Evolutionary conservation across 2,113 vertebrate genomes (phyloP).

Genomic region (Lepus americanus): DNA sequence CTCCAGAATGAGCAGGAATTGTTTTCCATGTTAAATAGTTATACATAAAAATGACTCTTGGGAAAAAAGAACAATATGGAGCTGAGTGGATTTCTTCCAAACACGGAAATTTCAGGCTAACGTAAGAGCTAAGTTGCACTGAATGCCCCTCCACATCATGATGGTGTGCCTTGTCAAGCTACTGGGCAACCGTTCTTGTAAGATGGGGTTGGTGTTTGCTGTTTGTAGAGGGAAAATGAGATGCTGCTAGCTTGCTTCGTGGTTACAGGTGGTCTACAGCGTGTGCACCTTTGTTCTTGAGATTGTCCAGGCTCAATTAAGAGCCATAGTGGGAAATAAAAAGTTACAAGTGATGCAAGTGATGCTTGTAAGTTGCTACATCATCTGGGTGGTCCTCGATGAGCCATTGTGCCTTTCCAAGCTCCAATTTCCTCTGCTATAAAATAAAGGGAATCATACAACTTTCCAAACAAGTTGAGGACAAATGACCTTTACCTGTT

Average conservation of each 20-base stretch:
- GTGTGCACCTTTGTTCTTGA: too few relatives aligned
- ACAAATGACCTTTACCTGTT: neutral
- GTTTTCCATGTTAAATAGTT: conserved; percentile 28
- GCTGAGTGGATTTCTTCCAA: conserved; percentile 28
- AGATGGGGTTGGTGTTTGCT: too few relatives aligned
- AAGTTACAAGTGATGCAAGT: neutral
- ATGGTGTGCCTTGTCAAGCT: neutral
- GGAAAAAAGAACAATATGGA: conserved; percentile 18
- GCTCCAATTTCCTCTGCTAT: neutral
- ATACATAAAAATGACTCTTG: neutral
- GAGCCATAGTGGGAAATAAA: neutral
- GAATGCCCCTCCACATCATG: neutral
- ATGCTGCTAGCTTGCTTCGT: neutral
- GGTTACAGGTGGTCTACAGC: neutral
- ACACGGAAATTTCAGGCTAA: neutral
- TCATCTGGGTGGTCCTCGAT: neutral
- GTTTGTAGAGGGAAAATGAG: neutral
- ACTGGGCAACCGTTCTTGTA: neutral
- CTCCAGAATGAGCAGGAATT: neutral
- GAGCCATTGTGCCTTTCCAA: neutral
- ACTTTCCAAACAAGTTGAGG: neutral
- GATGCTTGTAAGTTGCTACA: neutral
- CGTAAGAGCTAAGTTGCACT: neutral
- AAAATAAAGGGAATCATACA: neutral
- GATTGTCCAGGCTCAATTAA: neutral